These are phyloP conservation scores for Pygoscelis antarcticus DNA, from an alignment of 2,113 vertebrate genomes.

Conservation along the genomic window DNA sequence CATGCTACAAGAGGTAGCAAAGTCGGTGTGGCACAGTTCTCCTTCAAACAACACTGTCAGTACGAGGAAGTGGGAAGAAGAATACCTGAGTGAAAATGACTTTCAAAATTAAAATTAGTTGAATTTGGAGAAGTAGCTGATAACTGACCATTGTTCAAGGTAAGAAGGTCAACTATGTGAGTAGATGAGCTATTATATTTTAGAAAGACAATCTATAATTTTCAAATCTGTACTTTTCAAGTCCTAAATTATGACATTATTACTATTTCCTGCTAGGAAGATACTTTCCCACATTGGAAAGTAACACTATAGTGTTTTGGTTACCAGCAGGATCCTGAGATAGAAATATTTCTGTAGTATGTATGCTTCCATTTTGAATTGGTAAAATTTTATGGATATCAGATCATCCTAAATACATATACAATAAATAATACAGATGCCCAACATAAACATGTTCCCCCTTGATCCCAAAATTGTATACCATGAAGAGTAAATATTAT, in stretches of 20 bases:
- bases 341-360: not conserved
- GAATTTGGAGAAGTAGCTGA: not conserved
- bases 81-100: not conserved
- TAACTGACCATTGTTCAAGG: not conserved
- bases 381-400: not conserved
- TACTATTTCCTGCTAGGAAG: not conserved
- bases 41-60: not conserved
- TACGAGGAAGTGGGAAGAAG: not conserved
- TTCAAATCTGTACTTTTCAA: not conserved
- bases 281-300: not conserved
- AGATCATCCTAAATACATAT: not conserved
- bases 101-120: not conserved
- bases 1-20: not conserved
- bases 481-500: not conserved
- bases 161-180: not conserved
- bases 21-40: not conserved
- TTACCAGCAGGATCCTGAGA: not conserved
- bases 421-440: not conserved
- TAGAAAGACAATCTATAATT: not conserved
- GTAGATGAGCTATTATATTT: not conserved
- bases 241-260: not conserved
- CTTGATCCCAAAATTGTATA: not conserved
- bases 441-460: not conserved
- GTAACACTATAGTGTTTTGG: not conserved
- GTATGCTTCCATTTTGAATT: not conserved